These are phyloP conservation scores for Brachyhypopomus gauderio DNA, from an alignment of 2,113 vertebrate genomes.

Conservation along the genomic window DNA sequence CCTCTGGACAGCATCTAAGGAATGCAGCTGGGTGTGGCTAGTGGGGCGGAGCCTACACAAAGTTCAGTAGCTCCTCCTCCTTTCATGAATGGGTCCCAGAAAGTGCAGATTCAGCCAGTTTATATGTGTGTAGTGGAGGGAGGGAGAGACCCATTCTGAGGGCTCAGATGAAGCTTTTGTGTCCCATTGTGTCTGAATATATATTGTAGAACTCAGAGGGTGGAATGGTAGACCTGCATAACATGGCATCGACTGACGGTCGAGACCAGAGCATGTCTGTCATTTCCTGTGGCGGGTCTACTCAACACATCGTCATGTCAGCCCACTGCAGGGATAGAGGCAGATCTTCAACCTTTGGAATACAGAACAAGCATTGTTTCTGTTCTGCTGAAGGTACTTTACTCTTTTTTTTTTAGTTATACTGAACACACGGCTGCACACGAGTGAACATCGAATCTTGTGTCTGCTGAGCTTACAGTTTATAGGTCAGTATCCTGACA, in stretches of 20 bases:
- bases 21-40: conserved; percentile 64
- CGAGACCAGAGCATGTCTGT: not conserved
- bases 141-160: not conserved
- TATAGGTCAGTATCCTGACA: not conserved
- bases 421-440: not conserved
- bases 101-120: conserved; percentile 9
- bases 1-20: conserved; percentile 68
- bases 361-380: not conserved
- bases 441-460: not conserved
- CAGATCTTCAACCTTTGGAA: not conserved
- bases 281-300: not conserved
- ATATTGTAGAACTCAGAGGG: not conserved
- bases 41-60: conserved; percentile 35
- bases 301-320: not conserved
- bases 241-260: not conserved
- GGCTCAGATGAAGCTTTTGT: not conserved
- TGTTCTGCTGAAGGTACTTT: not conserved
- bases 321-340: not conserved
- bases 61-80: conserved; percentile 1
- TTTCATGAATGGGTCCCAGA: not conserved
- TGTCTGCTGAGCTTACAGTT: not conserved
- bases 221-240: not conserved
- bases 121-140: conserved; percentile 2
- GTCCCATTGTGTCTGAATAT: not conserved
- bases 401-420: not conserved